These are phyloP conservation scores for Embiotoca jacksoni DNA, from an alignment of 2,113 vertebrate species.

Conservation along the genomic window DNA sequence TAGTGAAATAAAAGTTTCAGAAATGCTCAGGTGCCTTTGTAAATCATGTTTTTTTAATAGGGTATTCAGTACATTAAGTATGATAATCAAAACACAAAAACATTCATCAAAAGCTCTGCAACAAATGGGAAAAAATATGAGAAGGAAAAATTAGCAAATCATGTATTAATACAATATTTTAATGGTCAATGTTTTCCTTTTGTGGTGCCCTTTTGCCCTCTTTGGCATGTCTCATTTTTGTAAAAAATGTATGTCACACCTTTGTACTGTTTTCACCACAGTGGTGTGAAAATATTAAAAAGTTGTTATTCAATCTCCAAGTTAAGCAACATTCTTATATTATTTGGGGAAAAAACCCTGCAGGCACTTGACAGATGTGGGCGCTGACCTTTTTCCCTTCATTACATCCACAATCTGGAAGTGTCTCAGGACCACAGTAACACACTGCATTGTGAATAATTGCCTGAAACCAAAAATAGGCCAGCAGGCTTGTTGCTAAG, in stretches of 20 bases:
- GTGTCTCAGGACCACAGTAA: constrained; percentile 50
- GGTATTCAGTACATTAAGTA: too few relatives aligned
- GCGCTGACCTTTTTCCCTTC: constrained; percentile 30
- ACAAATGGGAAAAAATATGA: too few relatives aligned
- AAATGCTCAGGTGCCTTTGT: not conserved
- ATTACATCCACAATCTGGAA: constrained; percentile 56
- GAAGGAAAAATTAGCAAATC: not conserved
- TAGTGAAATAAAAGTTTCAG: not conserved
- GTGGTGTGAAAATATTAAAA: not conserved
- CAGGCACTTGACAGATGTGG: constrained; percentile 50
- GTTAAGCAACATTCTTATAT: constrained; percentile 28
- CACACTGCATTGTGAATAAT: constrained; percentile 69
- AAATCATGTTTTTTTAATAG: not conserved
- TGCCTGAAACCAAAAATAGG: constrained; percentile 76
- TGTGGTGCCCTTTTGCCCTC: not conserved
- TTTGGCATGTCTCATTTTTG: not conserved
- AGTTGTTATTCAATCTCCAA: not conserved
- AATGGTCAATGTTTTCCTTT: not conserved
- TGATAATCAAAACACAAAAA: too few relatives aligned
- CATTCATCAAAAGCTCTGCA: too few relatives aligned
- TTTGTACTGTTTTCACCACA: not conserved
- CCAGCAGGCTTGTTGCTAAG: constrained; percentile 74
- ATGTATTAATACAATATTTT: not conserved
- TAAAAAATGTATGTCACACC: not conserved
- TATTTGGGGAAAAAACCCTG: constrained; percentile 8